These are phyloP conservation scores for Ceratitis capitata DNA, from an alignment of 1,140 invertebrate species.

Conservation along the genomic window DNA sequence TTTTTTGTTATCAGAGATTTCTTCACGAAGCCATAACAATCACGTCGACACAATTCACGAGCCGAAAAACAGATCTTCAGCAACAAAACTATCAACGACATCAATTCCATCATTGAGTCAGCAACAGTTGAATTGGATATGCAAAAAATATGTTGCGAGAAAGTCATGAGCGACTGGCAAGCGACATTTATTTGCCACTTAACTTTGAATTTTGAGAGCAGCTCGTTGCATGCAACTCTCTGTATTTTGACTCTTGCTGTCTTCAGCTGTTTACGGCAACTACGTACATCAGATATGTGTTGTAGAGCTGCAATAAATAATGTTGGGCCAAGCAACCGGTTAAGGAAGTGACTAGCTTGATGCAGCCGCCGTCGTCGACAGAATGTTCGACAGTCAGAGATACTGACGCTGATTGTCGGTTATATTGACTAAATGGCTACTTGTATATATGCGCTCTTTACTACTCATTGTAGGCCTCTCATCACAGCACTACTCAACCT, in stretches of 20 bases:
- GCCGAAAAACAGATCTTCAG: neutral
- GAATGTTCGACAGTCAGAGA: too few species aligned
- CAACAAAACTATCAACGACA: neutral
- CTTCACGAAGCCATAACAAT: too few species aligned
- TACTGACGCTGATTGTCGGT: neutral
- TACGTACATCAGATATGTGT: too few species aligned
- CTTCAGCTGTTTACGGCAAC: neutral
- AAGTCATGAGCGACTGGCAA: neutral
- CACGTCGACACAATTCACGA: neutral
- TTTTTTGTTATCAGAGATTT: too few species aligned
- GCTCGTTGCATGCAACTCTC: neutral
- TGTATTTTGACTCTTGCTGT: neutral
- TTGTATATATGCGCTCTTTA: too few species aligned
- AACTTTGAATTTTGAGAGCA: constrained; percentile 15
- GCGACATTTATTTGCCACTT: constrained; percentile 16
- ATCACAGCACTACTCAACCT: too few species aligned
- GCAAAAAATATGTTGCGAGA: neutral
- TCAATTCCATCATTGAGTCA: neutral
- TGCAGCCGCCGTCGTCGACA: neutral
- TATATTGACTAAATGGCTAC: neutral
- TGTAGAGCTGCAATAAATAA: neutral
- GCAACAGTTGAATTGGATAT: neutral
- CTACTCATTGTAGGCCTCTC: too few species aligned
- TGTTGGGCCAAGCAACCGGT: neutral
- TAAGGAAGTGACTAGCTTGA: neutral